Evolutionary conservation across 2,888 invertebrate species (phyloP), one percentile per base, ranked within the genome.

Genomic region (Meganola albula): DNA sequence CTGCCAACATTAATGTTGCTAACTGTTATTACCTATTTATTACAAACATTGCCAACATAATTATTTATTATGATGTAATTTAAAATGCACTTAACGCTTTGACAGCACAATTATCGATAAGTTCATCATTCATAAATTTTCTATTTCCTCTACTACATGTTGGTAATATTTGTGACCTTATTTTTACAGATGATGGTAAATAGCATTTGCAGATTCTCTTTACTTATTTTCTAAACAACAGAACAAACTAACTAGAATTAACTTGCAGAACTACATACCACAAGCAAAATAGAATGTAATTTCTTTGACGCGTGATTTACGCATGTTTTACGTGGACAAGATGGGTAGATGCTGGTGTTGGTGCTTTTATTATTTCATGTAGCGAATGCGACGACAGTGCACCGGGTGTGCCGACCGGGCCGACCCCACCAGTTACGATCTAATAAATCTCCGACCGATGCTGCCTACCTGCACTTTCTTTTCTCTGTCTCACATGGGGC

Each of bases 381-480:
- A 53, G 52, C 45, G 45, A 60, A 59, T 56, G 60, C 70, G 71
- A 55, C 65, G 67, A 63, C 63, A 58, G 38, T 44, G 52, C 54
- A 59, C 58, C 65, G 67, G 62, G 69, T 69, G 69, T 58, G 58
- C n/a, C n/a, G n/a, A n/a, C n/a, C n/a, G n/a, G n/a, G 70, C 61
- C 74, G 75, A 73, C 78, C 77, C 74, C 74, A 60, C 67, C 65
- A 67, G 78, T 82, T 82, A 83, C 80, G 80, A 78, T 79, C 83
- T 77, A 83, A 82, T 83, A 83, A 82, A 83, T 82, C 80, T 76
- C 61, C 66, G 67, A 56, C 62, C 60, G 60, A 45, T 58, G 61
- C 66, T 63, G 60, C 62, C 76, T 80, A 79, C 82, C 82, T 83
- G 79, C 77, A 77, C 77, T 80, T 78, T 80, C 80, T 79, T 80